A percentile compares a stretch with the other conserved stretches of the same genome.
Conservation (phyloP, 2,113 vertebrate genomes). For the Istiophorus platypterus region DNA sequence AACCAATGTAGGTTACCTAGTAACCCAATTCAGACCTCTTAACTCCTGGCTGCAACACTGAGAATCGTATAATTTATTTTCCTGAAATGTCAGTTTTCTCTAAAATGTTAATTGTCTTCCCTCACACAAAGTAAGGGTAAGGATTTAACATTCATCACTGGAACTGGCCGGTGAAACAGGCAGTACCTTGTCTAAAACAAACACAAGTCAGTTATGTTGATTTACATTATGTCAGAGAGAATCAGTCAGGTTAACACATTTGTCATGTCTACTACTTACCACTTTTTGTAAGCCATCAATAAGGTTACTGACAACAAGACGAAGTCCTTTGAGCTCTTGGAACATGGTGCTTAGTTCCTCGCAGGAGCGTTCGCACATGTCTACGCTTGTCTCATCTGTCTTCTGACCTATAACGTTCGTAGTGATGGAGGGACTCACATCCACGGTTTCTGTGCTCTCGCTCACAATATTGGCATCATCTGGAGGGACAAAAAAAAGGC, state of each 20-base stretch:
- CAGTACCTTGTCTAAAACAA: conserved; percentile 45
- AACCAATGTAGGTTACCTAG: conserved; percentile 69
- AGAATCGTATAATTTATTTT: conserved; percentile 51
- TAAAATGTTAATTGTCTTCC: conserved; percentile 31
- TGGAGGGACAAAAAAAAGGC: conserved; percentile 60
- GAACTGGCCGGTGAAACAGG: conserved; percentile 14
- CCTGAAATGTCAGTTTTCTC: conserved; percentile 42
- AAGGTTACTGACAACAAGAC: conserved; percentile 91
- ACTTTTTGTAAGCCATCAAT: conserved; percentile 94
- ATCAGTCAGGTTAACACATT: background rate
- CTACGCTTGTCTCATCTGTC: conserved; percentile 72
- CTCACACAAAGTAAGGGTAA: conserved; percentile 8
- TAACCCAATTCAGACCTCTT: conserved; percentile 58
- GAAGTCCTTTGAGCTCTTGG: conserved; percentile 92
- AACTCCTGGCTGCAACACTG: conserved; percentile 4
- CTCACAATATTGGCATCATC: conserved; percentile 90
- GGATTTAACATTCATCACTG: conserved; percentile 33
- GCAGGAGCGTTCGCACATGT: conserved; percentile 95
- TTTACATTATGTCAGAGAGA: background rate
- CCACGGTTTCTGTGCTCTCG: conserved; percentile 89
- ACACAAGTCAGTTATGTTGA: conserved; percentile 20
- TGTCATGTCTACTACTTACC: conserved; percentile 79
- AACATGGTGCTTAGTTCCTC: conserved; percentile 94
- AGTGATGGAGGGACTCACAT: conserved; percentile 87
- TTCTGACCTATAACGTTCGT: conserved; percentile 87